Conservation (phyloP, 2,797 vertebrate genomes). For the Eptatretus atami region DNA sequence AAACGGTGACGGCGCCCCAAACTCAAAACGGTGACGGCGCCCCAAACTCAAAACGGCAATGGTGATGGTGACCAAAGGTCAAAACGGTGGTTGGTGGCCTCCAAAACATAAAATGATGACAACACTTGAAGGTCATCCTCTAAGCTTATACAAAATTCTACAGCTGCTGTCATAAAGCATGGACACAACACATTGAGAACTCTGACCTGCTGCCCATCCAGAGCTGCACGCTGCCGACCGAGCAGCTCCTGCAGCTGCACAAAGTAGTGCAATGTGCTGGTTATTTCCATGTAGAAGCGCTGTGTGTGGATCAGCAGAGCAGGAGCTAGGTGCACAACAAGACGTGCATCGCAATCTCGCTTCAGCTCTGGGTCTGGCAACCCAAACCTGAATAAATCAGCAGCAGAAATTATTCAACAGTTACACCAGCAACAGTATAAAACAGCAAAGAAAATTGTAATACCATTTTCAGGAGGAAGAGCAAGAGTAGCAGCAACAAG, state of each 20-base stretch:
- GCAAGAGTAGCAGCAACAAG: too few relatives aligned
- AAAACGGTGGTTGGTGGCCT: too few relatives aligned
- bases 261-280: constrained; percentile 76
- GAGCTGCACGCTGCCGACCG: constrained; percentile 59
- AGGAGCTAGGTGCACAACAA: constrained; percentile 59
- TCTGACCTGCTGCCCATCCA: constrained; percentile 67
- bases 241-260: constrained; percentile 79
- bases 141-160: too few relatives aligned
- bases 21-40: too few relatives aligned
- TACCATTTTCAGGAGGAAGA: too few relatives aligned
- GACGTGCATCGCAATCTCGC: constrained; percentile 38
- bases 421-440: not conserved
- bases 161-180: too few relatives aligned
- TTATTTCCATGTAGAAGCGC: constrained; percentile 77
- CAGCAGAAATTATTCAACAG: not conserved
- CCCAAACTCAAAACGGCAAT: too few relatives aligned
- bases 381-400: constrained; percentile 25
- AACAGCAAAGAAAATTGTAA: not conserved
- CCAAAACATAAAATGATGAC: too few relatives aligned
- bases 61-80: too few relatives aligned
- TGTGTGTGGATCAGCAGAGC: constrained; percentile 90
- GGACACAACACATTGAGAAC: too few relatives aligned
- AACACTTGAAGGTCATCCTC: too few relatives aligned
- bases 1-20: too few relatives aligned
- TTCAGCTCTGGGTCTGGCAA: constrained; percentile 24